phyloP scores from a whole-genome alignment of 2,888 invertebrate genomes.

The Agriopis marginaria region DNA sequence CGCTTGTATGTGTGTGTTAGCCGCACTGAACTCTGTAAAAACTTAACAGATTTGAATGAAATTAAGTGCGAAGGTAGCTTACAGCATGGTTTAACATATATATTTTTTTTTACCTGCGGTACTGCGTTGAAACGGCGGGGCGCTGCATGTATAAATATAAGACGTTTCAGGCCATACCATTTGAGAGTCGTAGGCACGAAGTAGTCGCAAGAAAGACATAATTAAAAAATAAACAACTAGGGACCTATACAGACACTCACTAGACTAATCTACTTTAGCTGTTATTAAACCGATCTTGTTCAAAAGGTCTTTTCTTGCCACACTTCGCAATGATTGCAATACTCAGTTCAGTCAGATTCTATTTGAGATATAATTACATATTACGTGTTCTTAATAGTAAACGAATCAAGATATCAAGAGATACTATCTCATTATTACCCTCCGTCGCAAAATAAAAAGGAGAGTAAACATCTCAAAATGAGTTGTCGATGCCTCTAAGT shows the following conservation, averaged over 20 bases:
- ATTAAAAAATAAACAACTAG: background rate
- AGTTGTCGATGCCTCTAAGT: no score
- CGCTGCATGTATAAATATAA: background rate
- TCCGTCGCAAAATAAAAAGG: no score
- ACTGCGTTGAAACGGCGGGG: no score
- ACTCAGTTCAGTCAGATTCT: slow-evolving; percentile 12
- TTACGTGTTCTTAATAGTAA: slow-evolving; percentile 15
- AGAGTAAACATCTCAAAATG: no score
- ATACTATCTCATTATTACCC: background rate
- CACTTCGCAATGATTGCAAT: slow-evolving; percentile 26
- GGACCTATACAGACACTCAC: background rate
- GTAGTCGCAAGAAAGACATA: background rate
- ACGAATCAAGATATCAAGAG: slow-evolving; percentile 8
- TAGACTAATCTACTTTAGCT: slow-evolving; percentile 7
- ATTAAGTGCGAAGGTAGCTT: no score
- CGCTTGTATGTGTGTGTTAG: no score
- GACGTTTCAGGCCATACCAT: background rate
- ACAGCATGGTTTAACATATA: no score
- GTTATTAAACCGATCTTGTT: slow-evolving; percentile 19
- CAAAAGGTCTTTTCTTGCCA: slow-evolving; percentile 26
- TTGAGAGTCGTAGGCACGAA: background rate
- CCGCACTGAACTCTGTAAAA: no score
- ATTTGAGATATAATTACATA: slow-evolving; percentile 22
- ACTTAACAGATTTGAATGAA: no score
- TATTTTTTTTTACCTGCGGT: no score